Base-by-base conservation (phyloP, 2,113 vertebrate species). In the Apistogramma diplotaenia region DNA sequence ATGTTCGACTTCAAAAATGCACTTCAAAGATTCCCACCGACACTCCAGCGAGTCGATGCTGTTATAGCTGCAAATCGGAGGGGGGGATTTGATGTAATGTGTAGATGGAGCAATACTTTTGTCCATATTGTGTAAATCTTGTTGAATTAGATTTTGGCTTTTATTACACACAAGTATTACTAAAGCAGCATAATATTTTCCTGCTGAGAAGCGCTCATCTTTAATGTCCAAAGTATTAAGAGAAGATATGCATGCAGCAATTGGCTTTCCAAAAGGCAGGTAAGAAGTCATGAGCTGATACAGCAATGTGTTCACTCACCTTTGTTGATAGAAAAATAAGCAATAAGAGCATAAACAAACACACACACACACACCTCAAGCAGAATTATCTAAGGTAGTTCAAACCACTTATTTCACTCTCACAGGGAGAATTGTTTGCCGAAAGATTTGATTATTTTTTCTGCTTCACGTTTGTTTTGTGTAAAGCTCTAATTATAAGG, bases 251-350 rank as follows among this genome's bases (percentile, higher is more conserved):
- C 55, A 33, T 18, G 55, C 25, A 13, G 57, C 57, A 57, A n/a
- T 19, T 49, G 35, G 80, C 72, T 2, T 76, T 76, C 65, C 72
- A 74, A 71, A 78, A 51, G 70, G 53, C 77, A 78, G 49, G 55
- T 60, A 74, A 62, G 43, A 12, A 56, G 21, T 62, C 56, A 15
- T n/a, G 67, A 82, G 60, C 76, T 46, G 78, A 86, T 82, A 80
- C 67, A 81, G 61, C 53, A 51, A 57, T 57, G 49, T 70, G 53
- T 29, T 59, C 13, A 51, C 31, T 21, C 5, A 12, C 65, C 13
- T 85, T 76, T 79, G 72, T 76, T 91, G 49, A 77, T 65, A 53
- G 55, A n/a, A 59, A 70, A 74, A 76, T 85, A 71, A 86, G 79
- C 61, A 76, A 76, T 77, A 76, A 1, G 61, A 78, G 40, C 51